Evolutionary conservation across 2,113 vertebrate genomes (phyloP), one percentile per base, ranked within the genome.

Genomic region (Phodopus roborovskii): DNA sequence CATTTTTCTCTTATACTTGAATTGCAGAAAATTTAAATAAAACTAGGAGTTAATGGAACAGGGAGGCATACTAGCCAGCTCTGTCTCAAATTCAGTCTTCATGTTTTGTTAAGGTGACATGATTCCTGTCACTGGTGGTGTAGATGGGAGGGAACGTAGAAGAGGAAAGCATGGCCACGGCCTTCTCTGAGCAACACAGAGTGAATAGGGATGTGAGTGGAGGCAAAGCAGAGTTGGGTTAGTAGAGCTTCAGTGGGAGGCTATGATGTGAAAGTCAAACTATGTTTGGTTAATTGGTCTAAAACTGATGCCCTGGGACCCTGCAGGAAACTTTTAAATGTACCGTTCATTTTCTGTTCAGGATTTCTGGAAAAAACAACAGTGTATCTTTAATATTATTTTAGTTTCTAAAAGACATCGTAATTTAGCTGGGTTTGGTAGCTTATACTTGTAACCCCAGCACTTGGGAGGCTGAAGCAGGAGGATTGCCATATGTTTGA

Each of bases 401-500:
- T 95, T 90, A 75, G 75, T 62, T 83, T 87, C 30, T 92, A 33
- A 94, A 85, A 30, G 36, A 28, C 19, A 81, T 75, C 66, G 45
- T 88, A 88, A 17, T 83, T 83, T 86, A 53, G 36, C 66, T 36
- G 64, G 64, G 8, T 87, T n/a, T 71, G 66, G 45, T n/a, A 33
- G 48, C 22, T 70, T 66, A 45, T 5, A 45, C 28, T 10, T 82
- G 79, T 24, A 56, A 56, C 12, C 53, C 13, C 53, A 56, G 53
- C 12, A 56, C 53, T 39, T 56, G 85, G 68, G 68, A 88, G 64
- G 48, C 7, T 28, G 19, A n/a, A 33, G 36, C 56, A 60, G 48
- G 66, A 87, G 36, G 48, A 73, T 73, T 71, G 50, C 36, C 13
- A n/a, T n/a, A n/a, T n/a, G 4, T 88, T 73, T 53, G 36, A 73